phyloP scores from a whole-genome alignment of 2,888 invertebrate species.

The Gortyna flavago region DNA sequence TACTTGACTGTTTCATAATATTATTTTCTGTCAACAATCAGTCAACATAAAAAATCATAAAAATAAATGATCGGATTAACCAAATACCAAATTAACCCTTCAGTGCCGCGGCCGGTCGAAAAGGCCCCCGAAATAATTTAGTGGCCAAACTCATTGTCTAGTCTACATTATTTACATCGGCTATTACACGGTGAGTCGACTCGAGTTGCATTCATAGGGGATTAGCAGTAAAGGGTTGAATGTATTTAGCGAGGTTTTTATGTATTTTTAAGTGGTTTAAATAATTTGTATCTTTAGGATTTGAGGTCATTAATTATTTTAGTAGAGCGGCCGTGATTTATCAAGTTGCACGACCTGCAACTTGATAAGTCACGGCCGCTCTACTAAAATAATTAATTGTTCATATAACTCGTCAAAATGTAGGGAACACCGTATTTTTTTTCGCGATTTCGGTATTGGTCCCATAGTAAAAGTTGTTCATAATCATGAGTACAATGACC shows the following conservation, averaged over 20 bases:
- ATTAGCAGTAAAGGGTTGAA: constrained; percentile 39
- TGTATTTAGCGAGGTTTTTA: neutral
- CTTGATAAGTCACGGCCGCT: too few species aligned
- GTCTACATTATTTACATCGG: constrained; percentile 54
- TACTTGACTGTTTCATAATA: too few species aligned
- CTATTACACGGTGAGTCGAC: constrained; percentile 55
- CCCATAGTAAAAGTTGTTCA: too few species aligned
- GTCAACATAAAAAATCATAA: neutral
- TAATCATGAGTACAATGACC: too few species aligned
- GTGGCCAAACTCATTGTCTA: constrained; percentile 32
- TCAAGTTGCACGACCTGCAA: too few species aligned
- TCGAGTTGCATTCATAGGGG: constrained; percentile 21
- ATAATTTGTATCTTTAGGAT: neutral
- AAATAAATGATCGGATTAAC: constrained; percentile 34
- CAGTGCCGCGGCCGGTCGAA: constrained; percentile 7
- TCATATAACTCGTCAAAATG: too few species aligned
- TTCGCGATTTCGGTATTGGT: too few species aligned
- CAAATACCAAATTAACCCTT: constrained; percentile 33
- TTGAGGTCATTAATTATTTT: neutral
- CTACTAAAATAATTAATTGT: too few species aligned
- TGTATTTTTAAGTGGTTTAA: neutral
- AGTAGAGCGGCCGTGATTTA: too few species aligned
- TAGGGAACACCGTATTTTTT: too few species aligned
- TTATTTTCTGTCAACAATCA: neutral
- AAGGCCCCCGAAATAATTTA: constrained; percentile 25